Percentiles rank a stretch among this genome's conserved stretches.
These are phyloP conservation scores for Aricia artaxerxes DNA, from an alignment of 2,888 invertebrate genomes.

Conservation along the genomic window DNA sequence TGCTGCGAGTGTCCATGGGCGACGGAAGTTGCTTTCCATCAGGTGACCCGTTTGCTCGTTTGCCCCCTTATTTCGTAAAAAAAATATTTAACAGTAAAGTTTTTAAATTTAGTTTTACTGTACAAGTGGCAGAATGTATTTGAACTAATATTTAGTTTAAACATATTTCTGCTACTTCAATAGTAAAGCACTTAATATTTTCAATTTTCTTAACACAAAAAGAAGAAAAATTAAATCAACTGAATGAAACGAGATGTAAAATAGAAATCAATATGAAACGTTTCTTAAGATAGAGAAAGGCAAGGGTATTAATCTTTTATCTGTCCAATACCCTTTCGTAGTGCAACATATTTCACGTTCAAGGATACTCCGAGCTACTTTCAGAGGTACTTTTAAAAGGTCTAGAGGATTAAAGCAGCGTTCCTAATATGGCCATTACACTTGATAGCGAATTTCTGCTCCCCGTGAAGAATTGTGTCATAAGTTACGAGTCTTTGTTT, in stretches of 20 bases:
- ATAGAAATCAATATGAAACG: constrained; percentile 6
- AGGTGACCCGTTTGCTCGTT: no score
- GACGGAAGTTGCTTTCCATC: no score
- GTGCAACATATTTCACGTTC: constrained; percentile 26
- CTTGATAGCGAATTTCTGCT: constrained; percentile 11
- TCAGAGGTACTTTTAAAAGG: constrained; percentile 29
- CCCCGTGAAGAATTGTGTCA: constrained; percentile 5
- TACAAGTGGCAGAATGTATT: no score
- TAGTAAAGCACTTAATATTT: background rate
- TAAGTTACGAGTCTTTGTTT: background rate
- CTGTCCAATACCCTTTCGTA: constrained; percentile 29
- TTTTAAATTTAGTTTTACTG: no score
- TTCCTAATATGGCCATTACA: constrained; percentile 21
- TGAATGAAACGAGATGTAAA: background rate
- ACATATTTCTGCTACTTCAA: background rate
- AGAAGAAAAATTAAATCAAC: background rate
- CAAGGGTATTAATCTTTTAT: constrained; percentile 24
- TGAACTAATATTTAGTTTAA: no score
- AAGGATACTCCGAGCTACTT: constrained; percentile 20
- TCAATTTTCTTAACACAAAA: background rate
- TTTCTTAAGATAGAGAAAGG: constrained; percentile 4
- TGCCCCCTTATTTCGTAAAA: no score
- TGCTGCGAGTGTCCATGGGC: no score
- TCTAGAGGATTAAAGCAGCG: constrained; percentile 27
- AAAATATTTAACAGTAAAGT: no score